Conservation (phyloP, 2,888 invertebrate genomes). For the Encarsia formosa region DNA sequence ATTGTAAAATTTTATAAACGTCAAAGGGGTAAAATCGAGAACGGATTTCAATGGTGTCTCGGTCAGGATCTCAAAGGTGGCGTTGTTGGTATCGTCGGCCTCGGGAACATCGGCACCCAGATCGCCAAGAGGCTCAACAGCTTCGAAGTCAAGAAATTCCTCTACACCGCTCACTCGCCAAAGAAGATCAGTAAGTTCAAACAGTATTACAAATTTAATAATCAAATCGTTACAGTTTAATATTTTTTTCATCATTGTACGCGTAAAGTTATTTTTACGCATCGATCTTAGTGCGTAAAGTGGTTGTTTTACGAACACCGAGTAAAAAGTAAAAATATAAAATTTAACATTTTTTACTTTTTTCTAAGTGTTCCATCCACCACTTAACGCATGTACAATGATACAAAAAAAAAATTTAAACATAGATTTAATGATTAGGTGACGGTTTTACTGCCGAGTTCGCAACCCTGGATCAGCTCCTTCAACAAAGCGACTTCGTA, state of each 20-base stretch:
- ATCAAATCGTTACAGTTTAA: too few relatives aligned
- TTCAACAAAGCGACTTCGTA: slow-evolving; percentile 71
- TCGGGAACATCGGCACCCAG: slow-evolving; percentile 75
- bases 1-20: background rate
- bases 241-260: too few relatives aligned
- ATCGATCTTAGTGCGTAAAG: too few relatives aligned
- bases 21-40: slow-evolving; percentile 9
- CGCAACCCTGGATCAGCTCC: slow-evolving; percentile 64
- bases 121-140: slow-evolving; percentile 68
- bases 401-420: too few relatives aligned
- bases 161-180: slow-evolving; percentile 66
- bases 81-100: slow-evolving; percentile 79
- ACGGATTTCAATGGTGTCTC: slow-evolving; percentile 62
- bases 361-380: too few relatives aligned
- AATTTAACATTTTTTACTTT: too few relatives aligned
- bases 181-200: slow-evolving; percentile 38
- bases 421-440: too few relatives aligned
- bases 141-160: slow-evolving; percentile 67
- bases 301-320: too few relatives aligned
- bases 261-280: too few relatives aligned
- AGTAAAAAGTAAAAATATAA: too few relatives aligned
- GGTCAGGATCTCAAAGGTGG: slow-evolving; percentile 75
- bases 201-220: too few relatives aligned
- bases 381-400: too few relatives aligned
- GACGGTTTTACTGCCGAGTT: slow-evolving; percentile 60